phyloP scores from a whole-genome alignment of 1,140 invertebrate genomes.

The Drosophila ironensis region DNA sequence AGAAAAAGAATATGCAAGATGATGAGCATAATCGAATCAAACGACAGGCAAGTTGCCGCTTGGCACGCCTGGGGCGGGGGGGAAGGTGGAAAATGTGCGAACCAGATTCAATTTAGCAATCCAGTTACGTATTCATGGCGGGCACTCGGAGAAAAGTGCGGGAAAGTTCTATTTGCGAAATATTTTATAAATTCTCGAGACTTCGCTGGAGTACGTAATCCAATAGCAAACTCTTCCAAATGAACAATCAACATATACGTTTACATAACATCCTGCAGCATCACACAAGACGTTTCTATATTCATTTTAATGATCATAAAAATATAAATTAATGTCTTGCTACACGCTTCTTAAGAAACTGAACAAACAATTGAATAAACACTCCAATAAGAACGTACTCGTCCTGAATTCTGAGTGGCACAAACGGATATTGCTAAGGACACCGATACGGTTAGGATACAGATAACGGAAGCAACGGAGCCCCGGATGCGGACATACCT shows the following conservation, averaged over 20 bases:
- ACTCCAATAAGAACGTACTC: neutral
- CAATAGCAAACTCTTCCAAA: too few species aligned
- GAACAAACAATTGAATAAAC: too few species aligned
- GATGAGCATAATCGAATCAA: slow-evolving; percentile 22
- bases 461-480: neutral
- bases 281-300: too few species aligned
- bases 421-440: neutral
- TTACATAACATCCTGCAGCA: too few species aligned
- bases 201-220: too few species aligned
- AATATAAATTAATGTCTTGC: too few species aligned
- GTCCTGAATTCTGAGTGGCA: neutral
- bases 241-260: too few species aligned
- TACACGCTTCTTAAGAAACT: too few species aligned
- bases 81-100: neutral
- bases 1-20: neutral
- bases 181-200: too few species aligned
- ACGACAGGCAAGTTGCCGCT: neutral
- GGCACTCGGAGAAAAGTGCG: neutral
- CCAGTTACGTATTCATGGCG: neutral
- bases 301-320: too few species aligned
- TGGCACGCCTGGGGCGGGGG: too few species aligned
- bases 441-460: neutral
- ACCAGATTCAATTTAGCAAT: slow-evolving; percentile 26
- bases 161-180: too few species aligned
- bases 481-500: slow-evolving; percentile 82